Evolutionary conservation across 2,888 invertebrate genomes (phyloP).

Genomic region (Thera britannica): DNA sequence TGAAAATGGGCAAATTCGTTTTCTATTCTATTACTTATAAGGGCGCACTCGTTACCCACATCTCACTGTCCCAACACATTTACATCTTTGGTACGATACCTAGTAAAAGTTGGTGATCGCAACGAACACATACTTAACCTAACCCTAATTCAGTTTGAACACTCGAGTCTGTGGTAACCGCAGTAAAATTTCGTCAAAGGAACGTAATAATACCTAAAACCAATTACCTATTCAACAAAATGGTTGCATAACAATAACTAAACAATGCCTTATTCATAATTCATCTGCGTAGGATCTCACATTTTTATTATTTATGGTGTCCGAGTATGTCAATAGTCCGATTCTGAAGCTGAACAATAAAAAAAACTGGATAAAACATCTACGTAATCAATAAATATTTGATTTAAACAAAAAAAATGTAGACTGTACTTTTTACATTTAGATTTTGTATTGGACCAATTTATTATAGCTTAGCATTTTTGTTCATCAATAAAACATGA

Average conservation of each 20-base stretch:
- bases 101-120: constrained; percentile 76
- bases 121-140: constrained; percentile 55
- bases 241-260: background rate
- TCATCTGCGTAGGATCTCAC: background rate
- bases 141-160: constrained; percentile 43
- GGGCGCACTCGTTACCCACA: constrained; percentile 53
- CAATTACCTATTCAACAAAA: constrained; percentile 22
- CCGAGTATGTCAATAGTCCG: no score
- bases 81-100: constrained; percentile 83
- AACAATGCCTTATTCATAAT: no score
- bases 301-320: background rate
- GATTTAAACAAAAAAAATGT: no score
- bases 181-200: constrained; percentile 41
- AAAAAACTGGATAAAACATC: no score
- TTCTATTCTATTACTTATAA: constrained; percentile 18
- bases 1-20: background rate
- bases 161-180: constrained; percentile 53
- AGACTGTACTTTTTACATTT: no score
- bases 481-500: background rate
- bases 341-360: no score
- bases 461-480: background rate
- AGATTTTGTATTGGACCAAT: background rate
- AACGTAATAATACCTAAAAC: constrained; percentile 25
- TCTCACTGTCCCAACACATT: constrained; percentile 71
- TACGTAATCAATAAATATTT: no score